Percentiles rank a stretch among this genome's conserved stretches.
Conservation (phyloP, 2,113 vertebrate genomes). For the Uria lomvia region DNA sequence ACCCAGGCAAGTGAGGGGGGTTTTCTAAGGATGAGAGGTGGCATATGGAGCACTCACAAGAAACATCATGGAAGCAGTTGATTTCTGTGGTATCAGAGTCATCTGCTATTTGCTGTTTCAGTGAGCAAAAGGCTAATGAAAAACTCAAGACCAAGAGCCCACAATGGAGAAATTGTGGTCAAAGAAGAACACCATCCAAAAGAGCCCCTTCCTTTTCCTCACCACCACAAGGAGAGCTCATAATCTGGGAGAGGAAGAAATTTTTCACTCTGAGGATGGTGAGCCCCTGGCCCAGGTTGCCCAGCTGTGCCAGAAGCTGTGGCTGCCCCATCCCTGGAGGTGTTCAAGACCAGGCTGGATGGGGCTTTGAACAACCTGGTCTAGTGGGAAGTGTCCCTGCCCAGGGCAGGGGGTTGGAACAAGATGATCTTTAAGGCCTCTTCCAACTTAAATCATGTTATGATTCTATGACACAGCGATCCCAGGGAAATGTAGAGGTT, state of each 20-base stretch:
- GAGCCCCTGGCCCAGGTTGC: too few species aligned
- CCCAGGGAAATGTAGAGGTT: not conserved
- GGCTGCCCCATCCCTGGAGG: too few species aligned
- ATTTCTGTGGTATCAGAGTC: not conserved
- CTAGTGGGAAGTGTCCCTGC: too few species aligned
- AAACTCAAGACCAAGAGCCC: not conserved
- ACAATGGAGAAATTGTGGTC: not conserved
- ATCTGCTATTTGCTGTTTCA: not conserved
- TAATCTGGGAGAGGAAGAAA: too few species aligned
- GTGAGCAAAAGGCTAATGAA: not conserved
- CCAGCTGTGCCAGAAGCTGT: too few species aligned
- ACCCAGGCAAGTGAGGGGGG: not conserved
- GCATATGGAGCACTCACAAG: not conserved
- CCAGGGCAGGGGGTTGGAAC: too few species aligned
- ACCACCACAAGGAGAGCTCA: not conserved
- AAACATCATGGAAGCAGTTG: not conserved
- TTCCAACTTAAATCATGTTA: too few species aligned
- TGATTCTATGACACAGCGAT: rapidly evolving
- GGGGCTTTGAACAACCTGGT: too few species aligned
- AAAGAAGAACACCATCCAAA: not conserved
- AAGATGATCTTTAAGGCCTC: too few species aligned
- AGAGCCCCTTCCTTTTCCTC: not conserved
- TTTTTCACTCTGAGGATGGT: too few species aligned
- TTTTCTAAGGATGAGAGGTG: not conserved
- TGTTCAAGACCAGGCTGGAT: too few species aligned